Percentiles rank a stretch among this genome's conserved stretches.
Evolutionary conservation across 2,888 invertebrate genomes (phyloP).

Genomic region (Chrysolina haemoptera): DNA sequence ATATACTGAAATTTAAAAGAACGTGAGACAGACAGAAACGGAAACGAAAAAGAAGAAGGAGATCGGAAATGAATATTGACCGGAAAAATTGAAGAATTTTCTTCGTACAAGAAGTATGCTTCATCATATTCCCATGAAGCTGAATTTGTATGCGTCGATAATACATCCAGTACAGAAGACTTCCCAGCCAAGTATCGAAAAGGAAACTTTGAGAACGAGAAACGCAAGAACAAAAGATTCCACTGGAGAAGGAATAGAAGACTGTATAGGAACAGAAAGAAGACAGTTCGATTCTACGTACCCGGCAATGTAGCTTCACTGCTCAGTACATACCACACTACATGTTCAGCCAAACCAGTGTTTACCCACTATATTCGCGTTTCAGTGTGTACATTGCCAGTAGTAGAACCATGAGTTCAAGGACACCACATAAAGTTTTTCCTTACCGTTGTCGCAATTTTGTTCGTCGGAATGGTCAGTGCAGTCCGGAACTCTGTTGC

Average conservation of each 20-base stretch:
- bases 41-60: constrained; percentile 15
- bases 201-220: background rate
- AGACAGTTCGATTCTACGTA: constrained; percentile 1
- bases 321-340: background rate
- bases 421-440: background rate
- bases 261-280: background rate
- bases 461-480: constrained; percentile 71
- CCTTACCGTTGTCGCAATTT: constrained; percentile 73
- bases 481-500: constrained; percentile 69
- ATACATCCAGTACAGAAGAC: background rate
- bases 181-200: background rate
- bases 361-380: background rate
- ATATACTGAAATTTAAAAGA: background rate
- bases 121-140: no score
- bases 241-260: background rate
- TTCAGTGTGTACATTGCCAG: background rate
- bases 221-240: background rate
- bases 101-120: no score
- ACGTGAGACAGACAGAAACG: background rate
- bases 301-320: background rate
- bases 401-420: background rate
- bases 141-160: no score
- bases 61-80: background rate
- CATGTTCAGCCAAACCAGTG: background rate
- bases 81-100: no score